phyloP scores from a whole-genome alignment of 2,888 invertebrate genomes.

The Nematopogon swammerdamellus region DNA sequence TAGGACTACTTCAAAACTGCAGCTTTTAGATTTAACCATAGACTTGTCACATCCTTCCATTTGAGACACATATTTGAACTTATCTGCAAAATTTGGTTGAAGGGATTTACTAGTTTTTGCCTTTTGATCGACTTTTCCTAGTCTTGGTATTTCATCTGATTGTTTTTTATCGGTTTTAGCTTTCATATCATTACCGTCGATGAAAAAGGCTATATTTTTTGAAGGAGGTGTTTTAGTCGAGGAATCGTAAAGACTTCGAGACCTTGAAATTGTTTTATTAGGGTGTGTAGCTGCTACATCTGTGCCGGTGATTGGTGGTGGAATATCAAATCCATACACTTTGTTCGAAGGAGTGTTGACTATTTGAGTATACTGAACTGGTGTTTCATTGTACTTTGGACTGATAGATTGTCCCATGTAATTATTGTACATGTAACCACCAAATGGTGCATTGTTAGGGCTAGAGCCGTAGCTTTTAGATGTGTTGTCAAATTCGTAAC shows the following conservation, averaged over 20 bases:
- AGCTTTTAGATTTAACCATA: slow-evolving; percentile 50
- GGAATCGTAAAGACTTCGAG: slow-evolving; percentile 44
- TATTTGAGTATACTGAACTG: slow-evolving; percentile 16
- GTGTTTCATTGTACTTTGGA: slow-evolving; percentile 21
- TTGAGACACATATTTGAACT: slow-evolving; percentile 40
- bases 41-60: slow-evolving; percentile 45
- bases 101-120: slow-evolving; percentile 44
- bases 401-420: slow-evolving; percentile 25
- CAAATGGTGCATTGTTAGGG: slow-evolving; percentile 55
- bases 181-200: slow-evolving; percentile 44
- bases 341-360: slow-evolving; percentile 28
- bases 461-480: slow-evolving; percentile 64
- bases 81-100: slow-evolving; percentile 37
- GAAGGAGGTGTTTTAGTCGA: slow-evolving; percentile 33
- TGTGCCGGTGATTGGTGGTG: slow-evolving; percentile 21
- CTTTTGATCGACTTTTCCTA: slow-evolving; percentile 54
- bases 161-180: slow-evolving; percentile 32
- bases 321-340: slow-evolving; percentile 38
- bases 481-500: slow-evolving; percentile 48
- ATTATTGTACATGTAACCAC: slow-evolving; percentile 55
- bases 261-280: slow-evolving; percentile 45
- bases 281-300: too few relatives aligned
- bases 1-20: slow-evolving; percentile 50
- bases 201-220: slow-evolving; percentile 50
- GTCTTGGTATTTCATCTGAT: slow-evolving; percentile 58